Conservation (phyloP, 2,797 vertebrate genomes). For the Lithobates sylvaticus region DNA sequence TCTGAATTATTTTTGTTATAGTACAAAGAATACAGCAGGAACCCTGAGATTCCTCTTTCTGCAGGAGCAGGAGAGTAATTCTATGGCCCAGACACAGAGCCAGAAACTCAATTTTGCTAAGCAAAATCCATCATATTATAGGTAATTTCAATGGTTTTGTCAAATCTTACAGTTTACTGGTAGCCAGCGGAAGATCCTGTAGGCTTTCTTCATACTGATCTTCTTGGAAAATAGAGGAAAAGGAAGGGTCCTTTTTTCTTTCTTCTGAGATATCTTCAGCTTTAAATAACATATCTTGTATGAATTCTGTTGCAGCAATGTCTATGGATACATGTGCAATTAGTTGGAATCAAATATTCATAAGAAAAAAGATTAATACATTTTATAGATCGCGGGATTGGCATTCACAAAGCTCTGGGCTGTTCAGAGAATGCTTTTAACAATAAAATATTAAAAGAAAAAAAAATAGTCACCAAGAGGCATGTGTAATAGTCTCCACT, state of each 20-base stretch:
- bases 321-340: constrained; percentile 73
- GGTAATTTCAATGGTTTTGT: not conserved
- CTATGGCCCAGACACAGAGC: too few species aligned
- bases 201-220: constrained; percentile 83
- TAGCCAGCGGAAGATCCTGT: constrained; percentile 77
- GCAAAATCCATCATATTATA: not conserved
- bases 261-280: constrained; percentile 87
- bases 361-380: not conserved
- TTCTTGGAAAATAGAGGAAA: constrained; percentile 74
- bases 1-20: too few species aligned
- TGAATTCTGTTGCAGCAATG: constrained; percentile 84
- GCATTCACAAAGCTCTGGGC: not conserved
- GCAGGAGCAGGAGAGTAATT: too few species aligned
- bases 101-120: not conserved
- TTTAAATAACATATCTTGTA: constrained; percentile 85
- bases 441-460: too few species aligned
- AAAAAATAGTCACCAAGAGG: not conserved
- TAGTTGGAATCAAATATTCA: not conserved
- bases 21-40: too few species aligned
- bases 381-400: not conserved
- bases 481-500: not conserved
- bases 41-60: too few species aligned
- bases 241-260: constrained; percentile 77
- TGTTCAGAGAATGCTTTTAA: not conserved
- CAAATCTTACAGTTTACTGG: constrained; percentile 87